phyloP scores from a whole-genome alignment of 2,797 vertebrate species.

The Cynopterus sphinx region DNA sequence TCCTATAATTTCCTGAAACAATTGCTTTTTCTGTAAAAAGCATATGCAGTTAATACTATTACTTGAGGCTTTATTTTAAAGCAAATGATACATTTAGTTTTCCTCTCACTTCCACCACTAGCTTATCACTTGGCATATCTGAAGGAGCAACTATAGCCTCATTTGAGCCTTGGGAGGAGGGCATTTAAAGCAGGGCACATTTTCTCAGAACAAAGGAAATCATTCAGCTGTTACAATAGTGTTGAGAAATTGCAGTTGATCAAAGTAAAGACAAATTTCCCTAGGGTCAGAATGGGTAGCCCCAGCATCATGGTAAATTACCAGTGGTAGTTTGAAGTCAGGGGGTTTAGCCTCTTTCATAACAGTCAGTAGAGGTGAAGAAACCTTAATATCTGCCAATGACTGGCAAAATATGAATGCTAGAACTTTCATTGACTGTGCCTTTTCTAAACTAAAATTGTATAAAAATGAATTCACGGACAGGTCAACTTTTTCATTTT shows the following conservation, averaged over 20 bases:
- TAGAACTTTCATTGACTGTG: constrained; percentile 24
- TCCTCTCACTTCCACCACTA: background rate
- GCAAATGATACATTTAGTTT: background rate
- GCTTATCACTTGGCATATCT: background rate
- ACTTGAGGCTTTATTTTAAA: constrained; percentile 30
- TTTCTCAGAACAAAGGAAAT: background rate
- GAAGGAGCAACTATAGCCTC: background rate
- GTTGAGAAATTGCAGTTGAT: constrained; percentile 23
- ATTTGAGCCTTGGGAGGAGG: background rate
- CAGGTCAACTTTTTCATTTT: constrained; percentile 26
- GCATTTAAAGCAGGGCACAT: background rate
- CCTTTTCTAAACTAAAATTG: constrained; percentile 6
- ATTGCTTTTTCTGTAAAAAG: constrained; percentile 37
- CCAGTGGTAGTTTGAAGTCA: background rate
- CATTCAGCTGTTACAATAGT: background rate
- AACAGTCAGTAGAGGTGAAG: background rate
- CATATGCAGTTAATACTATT: background rate
- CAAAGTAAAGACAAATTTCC: constrained; percentile 56
- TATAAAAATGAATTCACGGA: constrained; percentile 12
- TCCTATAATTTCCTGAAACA: background rate
- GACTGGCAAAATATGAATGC: background rate
- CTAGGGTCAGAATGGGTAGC: background rate
- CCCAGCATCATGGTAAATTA: background rate
- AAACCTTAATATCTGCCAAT: background rate
- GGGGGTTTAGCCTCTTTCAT: background rate